Evolutionary conservation across 64 coral and sea anemone genomes (phyloP).

Genomic region (Anthopleura sola): DNA sequence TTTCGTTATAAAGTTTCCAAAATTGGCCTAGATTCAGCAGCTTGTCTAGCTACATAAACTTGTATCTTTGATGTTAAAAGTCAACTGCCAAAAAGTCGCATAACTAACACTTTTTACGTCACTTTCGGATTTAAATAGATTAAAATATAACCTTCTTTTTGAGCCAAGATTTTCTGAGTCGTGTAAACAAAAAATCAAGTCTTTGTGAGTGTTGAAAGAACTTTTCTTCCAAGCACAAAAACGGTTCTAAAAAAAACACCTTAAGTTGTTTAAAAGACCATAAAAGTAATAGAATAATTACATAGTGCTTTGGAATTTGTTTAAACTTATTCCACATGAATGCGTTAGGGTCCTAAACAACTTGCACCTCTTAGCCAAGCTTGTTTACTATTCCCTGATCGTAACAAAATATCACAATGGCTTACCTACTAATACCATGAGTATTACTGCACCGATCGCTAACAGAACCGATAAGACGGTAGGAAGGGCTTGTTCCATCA

Average conservation of each 20-base stretch:
- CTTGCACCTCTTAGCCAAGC: neutral
- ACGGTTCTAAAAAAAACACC: neutral
- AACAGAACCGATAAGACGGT: slow-evolving; percentile 40
- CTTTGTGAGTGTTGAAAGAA: neutral
- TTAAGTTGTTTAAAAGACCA: neutral
- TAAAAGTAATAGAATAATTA: neutral
- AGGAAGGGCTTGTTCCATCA: slow-evolving; percentile 24
- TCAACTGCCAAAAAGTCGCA: neutral
- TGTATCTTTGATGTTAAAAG: neutral
- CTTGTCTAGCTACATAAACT: neutral
- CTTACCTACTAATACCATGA: slow-evolving; percentile 77
- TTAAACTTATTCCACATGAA: neutral
- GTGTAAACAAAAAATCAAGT: neutral
- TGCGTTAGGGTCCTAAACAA: neutral
- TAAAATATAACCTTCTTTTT: neutral
- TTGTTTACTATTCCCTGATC: neutral
- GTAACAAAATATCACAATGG: neutral
- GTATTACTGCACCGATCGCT: slow-evolving; percentile 53
- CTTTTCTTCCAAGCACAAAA: neutral
- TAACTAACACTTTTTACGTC: neutral
- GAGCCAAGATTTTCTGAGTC: neutral
- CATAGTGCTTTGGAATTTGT: neutral
- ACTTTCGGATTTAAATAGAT: neutral
- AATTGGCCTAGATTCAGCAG: neutral
- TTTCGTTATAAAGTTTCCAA: neutral